A percentile compares a stretch with the other conserved stretches of the same genome.
Conservation (phyloP, 1,140 invertebrate genomes). For the Heliconius hermathena region DNA sequence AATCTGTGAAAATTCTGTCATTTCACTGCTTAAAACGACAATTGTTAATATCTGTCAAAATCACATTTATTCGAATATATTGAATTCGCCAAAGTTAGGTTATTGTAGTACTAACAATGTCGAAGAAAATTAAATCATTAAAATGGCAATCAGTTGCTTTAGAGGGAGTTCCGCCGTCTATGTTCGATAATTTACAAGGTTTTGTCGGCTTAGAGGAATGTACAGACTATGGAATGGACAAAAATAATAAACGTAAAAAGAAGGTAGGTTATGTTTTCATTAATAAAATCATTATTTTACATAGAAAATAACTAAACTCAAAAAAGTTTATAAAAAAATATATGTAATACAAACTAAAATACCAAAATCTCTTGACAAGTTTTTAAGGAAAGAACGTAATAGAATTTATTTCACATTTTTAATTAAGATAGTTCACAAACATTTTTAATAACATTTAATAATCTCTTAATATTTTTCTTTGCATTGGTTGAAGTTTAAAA, state of each 20-base stretch:
- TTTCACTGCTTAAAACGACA: not conserved
- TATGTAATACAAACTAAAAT: not conserved
- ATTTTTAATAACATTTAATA: not conserved
- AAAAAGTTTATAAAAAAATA: not conserved
- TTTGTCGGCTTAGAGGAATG: slow-evolving; percentile 85
- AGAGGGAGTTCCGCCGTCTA: slow-evolving; percentile 77
- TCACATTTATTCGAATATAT: slow-evolving; percentile 21
- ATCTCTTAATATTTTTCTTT: too few relatives aligned
- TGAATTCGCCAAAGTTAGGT: not conserved
- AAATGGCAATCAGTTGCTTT: slow-evolving; percentile 83
- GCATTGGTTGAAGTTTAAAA: not conserved
- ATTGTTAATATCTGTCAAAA: slow-evolving; percentile 28
- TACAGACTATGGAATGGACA: slow-evolving; percentile 82
- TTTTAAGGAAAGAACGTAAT: too few relatives aligned
- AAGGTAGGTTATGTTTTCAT: slow-evolving; percentile 51
- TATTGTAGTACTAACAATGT: slow-evolving; percentile 46
- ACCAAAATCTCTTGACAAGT: not conserved
- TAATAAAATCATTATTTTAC: not conserved
- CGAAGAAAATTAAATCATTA: slow-evolving; percentile 67
- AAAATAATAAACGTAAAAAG: slow-evolving; percentile 59
- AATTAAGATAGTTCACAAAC: not conserved
- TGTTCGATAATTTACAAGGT: slow-evolving; percentile 79
- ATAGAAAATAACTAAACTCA: too few relatives aligned
- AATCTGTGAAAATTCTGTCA: not conserved
- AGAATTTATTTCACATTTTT: not conserved